Evolutionary conservation across 2,888 invertebrate species (phyloP), one percentile per base, ranked within the genome.

Genomic region (Chironomus tentans): DNA sequence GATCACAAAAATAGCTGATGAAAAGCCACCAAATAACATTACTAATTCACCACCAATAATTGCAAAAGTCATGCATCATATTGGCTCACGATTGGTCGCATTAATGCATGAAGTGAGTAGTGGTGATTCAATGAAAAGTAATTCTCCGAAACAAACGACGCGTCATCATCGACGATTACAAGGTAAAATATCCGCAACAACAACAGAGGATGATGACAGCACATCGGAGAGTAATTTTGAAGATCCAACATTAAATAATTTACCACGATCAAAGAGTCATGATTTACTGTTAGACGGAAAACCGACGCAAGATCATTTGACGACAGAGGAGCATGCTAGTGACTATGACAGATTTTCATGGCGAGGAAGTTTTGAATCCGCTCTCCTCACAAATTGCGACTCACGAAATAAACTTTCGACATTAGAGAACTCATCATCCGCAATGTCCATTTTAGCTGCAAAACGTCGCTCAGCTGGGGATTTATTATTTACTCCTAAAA

Each of bases 311-410:
- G 85, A 86, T 50, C 88, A 88, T 78, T 85, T 85, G 56, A 85
- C 85, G 21, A 82, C 81, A 5, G 88, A 88, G 81, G 88, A 88
- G 80, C 89, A 90, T 80, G 90, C 92, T 75, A 94, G 93, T 86
- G 94, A 94, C 81, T 91, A 93, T 85, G 95, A 95, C 82, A 86
- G 94, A 78, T 94, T 94, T 84, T 93, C 93, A 80, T 95, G 95
- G 95, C 88, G 94, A 78, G 95, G 95, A 79, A 94, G 94, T 84
- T 95, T 95, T 83, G 95, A 95, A 82, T 94, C 94, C n/a, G 93
- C 95, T 62, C 85, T 95, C 77, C 87, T 94, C 84, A 94, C 94
- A 12, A 83, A 83, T 81, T 92, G 93, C 2, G 94, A 95, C 83
- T 94, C 93, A 7, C 87, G 94, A 79, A 93, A 92, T 61, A 92